phyloP scores from a whole-genome alignment of 1,140 invertebrate genomes.

The Zaprionus lachaisei region DNA sequence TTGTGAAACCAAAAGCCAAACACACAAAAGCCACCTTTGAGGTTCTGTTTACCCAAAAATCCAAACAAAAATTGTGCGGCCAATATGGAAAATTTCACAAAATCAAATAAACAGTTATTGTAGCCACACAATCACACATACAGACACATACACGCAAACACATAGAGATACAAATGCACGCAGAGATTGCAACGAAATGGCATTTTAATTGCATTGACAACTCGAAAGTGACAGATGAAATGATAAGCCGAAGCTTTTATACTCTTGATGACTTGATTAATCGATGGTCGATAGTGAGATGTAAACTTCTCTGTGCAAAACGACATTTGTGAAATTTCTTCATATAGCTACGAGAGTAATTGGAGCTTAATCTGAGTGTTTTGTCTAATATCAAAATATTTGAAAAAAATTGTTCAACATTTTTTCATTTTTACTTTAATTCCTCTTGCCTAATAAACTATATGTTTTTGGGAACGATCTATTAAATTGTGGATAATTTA shows the following conservation, averaged over 20 bases:
- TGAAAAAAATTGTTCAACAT: no score
- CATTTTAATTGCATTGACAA: constrained; percentile 69
- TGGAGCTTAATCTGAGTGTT: no score
- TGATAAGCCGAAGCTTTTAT: constrained; percentile 1
- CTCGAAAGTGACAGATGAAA: constrained; percentile 25
- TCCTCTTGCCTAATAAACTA: no score
- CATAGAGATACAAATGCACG: constrained; percentile 14
- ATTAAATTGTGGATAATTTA: no score
- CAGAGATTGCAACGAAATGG: constrained; percentile 50
- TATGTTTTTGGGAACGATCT: no score
- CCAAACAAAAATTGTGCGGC: constrained; percentile 51
- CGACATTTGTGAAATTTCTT: not conserved
- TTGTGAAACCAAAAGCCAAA: constrained; percentile 76
- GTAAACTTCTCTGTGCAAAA: no score
- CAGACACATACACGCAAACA: not conserved
- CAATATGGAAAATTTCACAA: constrained; percentile 60
- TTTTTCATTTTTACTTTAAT: no score
- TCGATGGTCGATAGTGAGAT: no score
- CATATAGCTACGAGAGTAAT: not conserved
- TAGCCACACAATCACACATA: constrained; percentile 9
- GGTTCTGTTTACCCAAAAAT: constrained; percentile 59
- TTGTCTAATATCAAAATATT: no score
- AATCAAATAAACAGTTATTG: constrained; percentile 74
- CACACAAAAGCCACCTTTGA: constrained; percentile 79
- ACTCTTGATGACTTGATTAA: constrained; percentile 10